These are phyloP conservation scores for Gephyroberyx darwinii DNA, from an alignment of 2,797 vertebrate species.

Conservation along the genomic window DNA sequence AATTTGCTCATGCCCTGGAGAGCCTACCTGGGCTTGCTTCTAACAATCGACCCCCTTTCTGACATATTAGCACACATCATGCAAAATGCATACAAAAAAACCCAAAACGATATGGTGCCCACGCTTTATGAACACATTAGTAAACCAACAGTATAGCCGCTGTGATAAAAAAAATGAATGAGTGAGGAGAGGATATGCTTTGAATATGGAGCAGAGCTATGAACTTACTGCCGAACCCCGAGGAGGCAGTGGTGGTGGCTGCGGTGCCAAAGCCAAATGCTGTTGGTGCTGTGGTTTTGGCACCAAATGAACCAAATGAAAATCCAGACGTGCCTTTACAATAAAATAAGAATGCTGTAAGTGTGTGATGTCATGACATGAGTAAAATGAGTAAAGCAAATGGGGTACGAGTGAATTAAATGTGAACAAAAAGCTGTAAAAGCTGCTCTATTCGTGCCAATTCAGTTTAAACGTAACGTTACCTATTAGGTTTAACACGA, in stretches of 20 bases:
- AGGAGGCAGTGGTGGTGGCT: conserved; percentile 76
- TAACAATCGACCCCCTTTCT: no score
- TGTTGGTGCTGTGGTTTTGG: conserved; percentile 79
- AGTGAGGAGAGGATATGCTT: neutral
- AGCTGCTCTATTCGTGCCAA: no score
- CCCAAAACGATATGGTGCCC: neutral
- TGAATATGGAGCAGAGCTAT: conserved; percentile 27
- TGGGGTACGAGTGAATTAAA: conserved; percentile 3
- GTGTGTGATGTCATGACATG: conserved; percentile 26
- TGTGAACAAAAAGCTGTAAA: neutral
- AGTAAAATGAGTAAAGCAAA: conserved; percentile 30
- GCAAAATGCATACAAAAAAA: neutral
- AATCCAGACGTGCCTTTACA: conserved; percentile 79
- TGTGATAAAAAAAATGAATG: neutral
- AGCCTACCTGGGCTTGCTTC: no score
- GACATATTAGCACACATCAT: no score
- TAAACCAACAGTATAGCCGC: neutral
- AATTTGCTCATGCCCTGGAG: no score
- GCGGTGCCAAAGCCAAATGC: conserved; percentile 80
- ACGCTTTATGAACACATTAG: neutral
- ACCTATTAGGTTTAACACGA: no score
- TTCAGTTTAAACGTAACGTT: no score
- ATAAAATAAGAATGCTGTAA: conserved; percentile 48
- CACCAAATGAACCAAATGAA: conserved; percentile 81
- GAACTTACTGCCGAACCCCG: conserved; percentile 85